Conservation (phyloP, 2,113 vertebrate genomes). For the Menidia beryllina region DNA sequence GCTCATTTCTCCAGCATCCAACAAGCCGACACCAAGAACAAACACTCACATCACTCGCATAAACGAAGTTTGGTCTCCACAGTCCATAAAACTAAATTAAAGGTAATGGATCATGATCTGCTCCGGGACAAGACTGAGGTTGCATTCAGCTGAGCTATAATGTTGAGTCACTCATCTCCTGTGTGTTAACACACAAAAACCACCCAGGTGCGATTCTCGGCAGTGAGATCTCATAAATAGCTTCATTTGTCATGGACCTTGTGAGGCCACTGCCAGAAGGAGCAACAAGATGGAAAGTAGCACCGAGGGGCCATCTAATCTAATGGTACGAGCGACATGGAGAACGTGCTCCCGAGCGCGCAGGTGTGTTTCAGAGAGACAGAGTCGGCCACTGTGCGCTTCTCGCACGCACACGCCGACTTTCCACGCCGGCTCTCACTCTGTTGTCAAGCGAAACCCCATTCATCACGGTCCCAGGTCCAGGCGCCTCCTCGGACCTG, state of each 20-base stretch:
- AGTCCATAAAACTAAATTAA: no score
- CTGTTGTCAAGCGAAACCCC: slow-evolving; percentile 40
- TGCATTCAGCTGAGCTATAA: not conserved
- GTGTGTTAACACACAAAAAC: slow-evolving; percentile 1
- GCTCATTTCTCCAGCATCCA: no score
- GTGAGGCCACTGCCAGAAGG: not conserved
- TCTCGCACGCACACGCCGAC: not conserved
- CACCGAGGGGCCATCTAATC: not conserved
- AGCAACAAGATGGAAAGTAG: slow-evolving; percentile 34
- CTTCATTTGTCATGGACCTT: not conserved
- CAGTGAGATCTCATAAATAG: not conserved
- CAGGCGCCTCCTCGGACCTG: slow-evolving; percentile 41
- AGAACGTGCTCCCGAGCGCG: not conserved
- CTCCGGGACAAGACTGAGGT: not conserved
- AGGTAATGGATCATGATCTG: not conserved
- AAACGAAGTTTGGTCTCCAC: no score
- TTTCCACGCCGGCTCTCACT: slow-evolving; percentile 23
- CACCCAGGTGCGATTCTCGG: not conserved
- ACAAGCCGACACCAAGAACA: no score
- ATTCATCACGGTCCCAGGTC: slow-evolving; percentile 34
- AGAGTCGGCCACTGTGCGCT: not conserved
- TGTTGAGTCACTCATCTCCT: not conserved
- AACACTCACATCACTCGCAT: no score
- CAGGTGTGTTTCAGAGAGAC: not conserved
- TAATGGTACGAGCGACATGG: not conserved